Percentiles rank a stretch among this genome's conserved stretches.
Conservation (phyloP, 2,113 vertebrate species). For the Acinonyx jubatus region DNA sequence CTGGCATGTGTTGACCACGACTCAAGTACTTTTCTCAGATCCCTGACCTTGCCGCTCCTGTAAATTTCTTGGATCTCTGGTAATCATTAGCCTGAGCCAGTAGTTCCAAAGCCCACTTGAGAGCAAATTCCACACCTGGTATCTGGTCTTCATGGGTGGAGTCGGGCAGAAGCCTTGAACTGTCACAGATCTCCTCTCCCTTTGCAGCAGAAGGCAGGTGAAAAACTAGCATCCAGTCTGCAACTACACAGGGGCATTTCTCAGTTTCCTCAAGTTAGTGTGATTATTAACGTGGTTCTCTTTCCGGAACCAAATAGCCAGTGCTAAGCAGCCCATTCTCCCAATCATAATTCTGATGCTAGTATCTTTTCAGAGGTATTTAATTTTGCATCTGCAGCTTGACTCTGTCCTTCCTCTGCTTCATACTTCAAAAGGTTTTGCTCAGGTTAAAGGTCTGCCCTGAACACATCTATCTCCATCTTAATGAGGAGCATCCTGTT, state of each 20-base stretch:
- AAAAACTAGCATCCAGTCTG: background rate
- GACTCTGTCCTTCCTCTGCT: background rate
- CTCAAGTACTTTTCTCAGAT: background rate
- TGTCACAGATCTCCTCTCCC: background rate
- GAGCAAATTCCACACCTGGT: background rate
- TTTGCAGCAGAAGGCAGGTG: background rate
- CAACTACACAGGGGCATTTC: background rate
- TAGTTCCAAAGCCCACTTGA: background rate
- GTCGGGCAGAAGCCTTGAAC: background rate
- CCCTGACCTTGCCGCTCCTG: background rate
- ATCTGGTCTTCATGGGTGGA: background rate
- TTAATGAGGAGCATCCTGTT: background rate
- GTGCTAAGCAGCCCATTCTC: background rate
- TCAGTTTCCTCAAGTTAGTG: background rate
- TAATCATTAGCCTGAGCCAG: background rate
- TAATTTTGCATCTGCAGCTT: background rate
- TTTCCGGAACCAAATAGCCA: slow-evolving; percentile 10
- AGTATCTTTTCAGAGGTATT: background rate
- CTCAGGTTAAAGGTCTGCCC: background rate
- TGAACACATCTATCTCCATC: background rate
- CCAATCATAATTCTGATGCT: background rate
- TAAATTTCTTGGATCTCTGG: background rate
- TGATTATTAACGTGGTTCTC: slow-evolving; percentile 37
- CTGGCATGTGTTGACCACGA: background rate
- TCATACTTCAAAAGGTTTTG: background rate